Evolutionary conservation across 2,113 vertebrate species (phyloP).

Genomic region (Trematocara nigrifrons): DNA sequence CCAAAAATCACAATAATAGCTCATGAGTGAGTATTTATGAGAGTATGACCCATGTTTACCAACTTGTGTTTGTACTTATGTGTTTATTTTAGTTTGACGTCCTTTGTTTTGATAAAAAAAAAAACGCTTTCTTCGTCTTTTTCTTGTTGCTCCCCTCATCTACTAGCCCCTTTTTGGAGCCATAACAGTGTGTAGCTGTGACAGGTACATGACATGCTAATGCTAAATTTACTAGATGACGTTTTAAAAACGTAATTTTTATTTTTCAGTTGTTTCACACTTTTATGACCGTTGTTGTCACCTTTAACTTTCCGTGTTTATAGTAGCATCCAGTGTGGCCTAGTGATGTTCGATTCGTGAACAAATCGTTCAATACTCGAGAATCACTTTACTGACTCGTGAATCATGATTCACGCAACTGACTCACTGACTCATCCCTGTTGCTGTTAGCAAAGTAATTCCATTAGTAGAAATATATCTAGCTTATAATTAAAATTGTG

Average conservation of each 20-base stretch:
- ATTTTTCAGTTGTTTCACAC: neutral
- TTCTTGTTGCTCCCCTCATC: neutral
- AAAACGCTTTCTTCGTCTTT: neutral
- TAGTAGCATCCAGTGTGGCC: neutral
- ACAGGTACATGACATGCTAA: neutral
- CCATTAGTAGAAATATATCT: too few relatives aligned
- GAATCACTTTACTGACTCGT: too few relatives aligned
- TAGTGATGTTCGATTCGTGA: too few relatives aligned
- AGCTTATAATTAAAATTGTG: too few relatives aligned
- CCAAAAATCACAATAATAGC: neutral
- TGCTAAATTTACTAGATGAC: neutral
- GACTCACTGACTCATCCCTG: too few relatives aligned
- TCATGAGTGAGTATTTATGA: neutral
- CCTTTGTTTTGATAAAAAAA: neutral
- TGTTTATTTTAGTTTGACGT: neutral
- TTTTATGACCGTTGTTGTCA: neutral
- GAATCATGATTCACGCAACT: too few relatives aligned
- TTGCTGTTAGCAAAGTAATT: too few relatives aligned
- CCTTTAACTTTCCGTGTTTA: neutral
- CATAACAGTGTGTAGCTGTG: neutral
- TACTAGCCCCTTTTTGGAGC: neutral
- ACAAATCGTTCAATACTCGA: too few relatives aligned
- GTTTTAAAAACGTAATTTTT: neutral
- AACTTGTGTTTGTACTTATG: neutral
- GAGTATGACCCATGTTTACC: neutral